These are phyloP conservation scores for Thera britannica DNA, from an alignment of 2,888 invertebrate genomes.

Conservation along the genomic window DNA sequence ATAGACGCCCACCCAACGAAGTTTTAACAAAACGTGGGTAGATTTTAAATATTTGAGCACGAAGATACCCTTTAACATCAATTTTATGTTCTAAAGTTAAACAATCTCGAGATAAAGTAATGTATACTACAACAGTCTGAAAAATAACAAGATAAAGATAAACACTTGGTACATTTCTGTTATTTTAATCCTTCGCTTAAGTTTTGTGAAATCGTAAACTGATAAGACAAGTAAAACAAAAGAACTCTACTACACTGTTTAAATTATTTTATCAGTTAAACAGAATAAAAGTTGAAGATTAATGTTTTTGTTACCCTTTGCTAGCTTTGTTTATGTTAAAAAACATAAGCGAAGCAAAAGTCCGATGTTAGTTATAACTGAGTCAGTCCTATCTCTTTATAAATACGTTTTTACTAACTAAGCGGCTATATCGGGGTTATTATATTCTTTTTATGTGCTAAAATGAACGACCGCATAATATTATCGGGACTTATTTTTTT, in stretches of 20 bases:
- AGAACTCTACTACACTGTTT: slow-evolving; percentile 18
- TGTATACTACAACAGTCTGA: slow-evolving; percentile 19
- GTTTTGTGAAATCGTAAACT: slow-evolving; percentile 20
- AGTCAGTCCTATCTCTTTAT: too few relatives aligned
- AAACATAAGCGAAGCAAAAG: too few relatives aligned
- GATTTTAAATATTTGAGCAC: slow-evolving; percentile 13
- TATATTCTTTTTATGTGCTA: too few relatives aligned
- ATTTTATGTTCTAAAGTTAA: slow-evolving; percentile 13
- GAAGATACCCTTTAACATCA: slow-evolving; percentile 9
- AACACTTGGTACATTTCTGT: slow-evolving; percentile 18
- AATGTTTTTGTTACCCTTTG: slow-evolving; percentile 20
- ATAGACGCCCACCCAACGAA: slow-evolving; percentile 11
- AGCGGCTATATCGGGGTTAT: too few relatives aligned
- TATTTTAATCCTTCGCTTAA: slow-evolving; percentile 20
- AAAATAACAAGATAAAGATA: slow-evolving; percentile 7
- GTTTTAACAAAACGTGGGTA: slow-evolving; percentile 8
- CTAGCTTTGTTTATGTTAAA: slow-evolving; percentile 5
- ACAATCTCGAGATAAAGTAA: slow-evolving; percentile 12
- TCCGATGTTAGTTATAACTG: too few relatives aligned
- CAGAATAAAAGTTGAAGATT: slow-evolving; percentile 19
- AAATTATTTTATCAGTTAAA: slow-evolving; percentile 20
- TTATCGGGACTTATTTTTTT: too few relatives aligned
- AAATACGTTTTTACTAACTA: too few relatives aligned
- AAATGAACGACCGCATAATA: too few relatives aligned
- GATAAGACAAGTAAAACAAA: slow-evolving; percentile 28